Evolutionary conservation across 1,140 invertebrate species (phyloP), one percentile per base, ranked within the genome.

Genomic region (Druon quercuslanigerum): DNA sequence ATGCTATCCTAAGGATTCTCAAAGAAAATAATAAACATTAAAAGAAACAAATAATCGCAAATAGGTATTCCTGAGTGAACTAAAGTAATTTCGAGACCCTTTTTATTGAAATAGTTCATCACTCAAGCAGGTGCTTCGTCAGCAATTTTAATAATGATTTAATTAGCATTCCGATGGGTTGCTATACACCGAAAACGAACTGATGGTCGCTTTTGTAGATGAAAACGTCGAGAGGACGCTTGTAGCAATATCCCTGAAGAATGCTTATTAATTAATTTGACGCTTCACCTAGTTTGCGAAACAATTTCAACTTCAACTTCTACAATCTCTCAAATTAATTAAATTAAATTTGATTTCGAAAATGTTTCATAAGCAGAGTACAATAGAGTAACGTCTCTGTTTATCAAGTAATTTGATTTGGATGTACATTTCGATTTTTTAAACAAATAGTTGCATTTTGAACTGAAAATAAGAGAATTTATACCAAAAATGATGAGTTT

Each of bases 61-160:
- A 54, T 17, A 25, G 16, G 19, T n/a, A 40, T n/a, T 4, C 0
- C 3, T 25, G 57, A 33, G 25, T 25, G 46, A 66, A n/a, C 40
- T 16, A 3, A 66, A 16, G 46, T 14, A 66, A 12, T 16, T n/a
- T 66, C 33, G 8, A 66, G 12, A 40, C 33, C 79, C 78, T 81
- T 81, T 83, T 87, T 80, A 77, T 79, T 82, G 77, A 78, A 88
- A 87, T 87, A 88, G 87, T 88, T 87, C 76, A 80, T 74, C 82
- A 84, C 80, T 84, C 81, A 46, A 76, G 51, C 79, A 85, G 83
- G 78, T 84, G 85, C 79, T 84, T 81, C 77, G 82, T 83, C 84
- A 85, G 87, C 83, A 83, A 89, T 90, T 89, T 89, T 87, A 88
- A 87, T 89, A 87, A 89, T 88, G 86, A 90, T 90, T 90, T 91